Evolutionary conservation across 2,888 invertebrate species (phyloP), one percentile per base, ranked within the genome.

Genomic region (Melieria omissa): DNA sequence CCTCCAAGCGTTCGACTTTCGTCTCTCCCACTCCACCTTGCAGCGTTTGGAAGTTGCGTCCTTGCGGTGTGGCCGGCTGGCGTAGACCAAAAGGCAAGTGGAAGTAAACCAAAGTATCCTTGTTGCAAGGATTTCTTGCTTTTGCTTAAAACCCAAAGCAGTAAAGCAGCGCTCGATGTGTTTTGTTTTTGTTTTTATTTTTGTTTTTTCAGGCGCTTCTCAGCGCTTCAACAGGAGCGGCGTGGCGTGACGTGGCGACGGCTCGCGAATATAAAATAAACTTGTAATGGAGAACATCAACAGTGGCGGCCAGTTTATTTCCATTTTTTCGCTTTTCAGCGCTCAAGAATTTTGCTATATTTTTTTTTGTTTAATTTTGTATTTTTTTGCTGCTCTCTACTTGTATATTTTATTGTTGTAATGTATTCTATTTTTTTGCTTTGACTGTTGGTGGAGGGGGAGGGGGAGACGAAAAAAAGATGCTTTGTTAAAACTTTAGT

Each of bases 201-300:
- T 7, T 62, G 14, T 62, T 46, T 44, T 62, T 46, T 5, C 8
- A 67, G 29, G 29, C 29, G 29, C 29, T 29, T 29, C 29, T 29
- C 29, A 29, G 29, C 29, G 29, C 29, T 29, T 29, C 29, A 29
- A 29, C 29, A 29, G 29, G 29, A 29, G 29, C 29, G 49, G 29
- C 29, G 29, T 14, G 57, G 29, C 29, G 29, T 76, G 80, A 77
- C 41, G 62, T 46, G 62, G 45, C 62, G 16, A 42, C 41, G 29
- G 61, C 61, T 9, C 9, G 65, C 45, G 63, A 55, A 61, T 47
- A 57, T 55, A 67, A 67, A 74, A 74, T 74, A 60, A 72, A 72
- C 72, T 74, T 74, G 74, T 72, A 74, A 71, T 74, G 72, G 64
- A 72, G 74, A 57, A 70, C 66, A 63, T 66, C 70, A 70, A 64